phyloP scores from a whole-genome alignment of 2,797 vertebrate species.

The Microctenopoma steveboyesi region DNA sequence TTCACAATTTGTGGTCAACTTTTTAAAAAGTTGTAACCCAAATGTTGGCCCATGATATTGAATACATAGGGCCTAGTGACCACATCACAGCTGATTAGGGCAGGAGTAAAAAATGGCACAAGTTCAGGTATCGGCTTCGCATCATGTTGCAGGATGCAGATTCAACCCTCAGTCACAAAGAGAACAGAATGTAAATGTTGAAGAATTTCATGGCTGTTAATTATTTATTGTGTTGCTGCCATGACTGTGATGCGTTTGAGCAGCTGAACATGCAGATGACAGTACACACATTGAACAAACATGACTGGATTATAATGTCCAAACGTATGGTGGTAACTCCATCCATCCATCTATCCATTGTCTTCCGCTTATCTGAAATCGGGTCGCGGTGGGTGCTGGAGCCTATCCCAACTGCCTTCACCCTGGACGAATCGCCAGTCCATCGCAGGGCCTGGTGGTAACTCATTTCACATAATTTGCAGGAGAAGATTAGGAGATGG shows the following conservation, averaged over 20 bases:
- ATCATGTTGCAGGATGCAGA: slow-evolving; percentile 39
- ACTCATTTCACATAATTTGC: too few species aligned
- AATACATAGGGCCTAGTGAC: slow-evolving; percentile 35
- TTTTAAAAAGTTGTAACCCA: not conserved
- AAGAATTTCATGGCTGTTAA: slow-evolving; percentile 7
- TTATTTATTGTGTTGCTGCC: slow-evolving; percentile 12
- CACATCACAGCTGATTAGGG: slow-evolving; percentile 41
- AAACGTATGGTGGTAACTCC: too few species aligned
- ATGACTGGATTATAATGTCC: too few species aligned
- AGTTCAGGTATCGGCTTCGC: slow-evolving; percentile 40
- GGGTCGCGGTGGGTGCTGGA: too few species aligned
- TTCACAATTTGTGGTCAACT: not conserved
- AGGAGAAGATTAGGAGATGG: too few species aligned
- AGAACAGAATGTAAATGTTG: slow-evolving; percentile 23
- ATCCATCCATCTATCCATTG: too few species aligned
- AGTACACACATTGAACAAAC: not conserved
- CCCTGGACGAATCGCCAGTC: too few species aligned
- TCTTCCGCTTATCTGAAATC: too few species aligned
- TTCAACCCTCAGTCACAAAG: slow-evolving; percentile 31
- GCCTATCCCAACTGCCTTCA: too few species aligned
- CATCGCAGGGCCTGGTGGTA: too few species aligned
- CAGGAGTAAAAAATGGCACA: slow-evolving; percentile 24
- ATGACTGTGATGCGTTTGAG: not conserved
- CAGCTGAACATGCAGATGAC: not conserved
- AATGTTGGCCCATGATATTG: not conserved